These are phyloP conservation scores for Lophius piscatorius DNA, from an alignment of 2,113 vertebrate genomes.

Conservation along the genomic window DNA sequence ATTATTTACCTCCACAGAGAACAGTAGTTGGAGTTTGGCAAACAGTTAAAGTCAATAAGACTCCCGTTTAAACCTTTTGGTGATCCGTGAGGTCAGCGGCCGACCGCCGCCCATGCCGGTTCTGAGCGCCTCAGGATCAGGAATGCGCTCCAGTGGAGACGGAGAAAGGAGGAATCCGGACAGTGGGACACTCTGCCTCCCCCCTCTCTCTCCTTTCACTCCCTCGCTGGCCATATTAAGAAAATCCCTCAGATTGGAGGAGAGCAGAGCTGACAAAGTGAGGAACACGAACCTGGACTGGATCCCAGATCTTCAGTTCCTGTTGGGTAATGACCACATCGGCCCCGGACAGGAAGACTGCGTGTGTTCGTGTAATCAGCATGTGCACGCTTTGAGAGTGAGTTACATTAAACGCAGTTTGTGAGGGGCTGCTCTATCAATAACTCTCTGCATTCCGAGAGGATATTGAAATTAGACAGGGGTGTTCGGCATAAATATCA, in stretches of 20 bases:
- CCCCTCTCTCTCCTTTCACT: constrained; percentile 24
- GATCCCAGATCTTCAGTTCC: constrained; percentile 57
- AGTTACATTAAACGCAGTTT: constrained; percentile 1
- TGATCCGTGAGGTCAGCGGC: no score
- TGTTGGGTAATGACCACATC: constrained; percentile 41
- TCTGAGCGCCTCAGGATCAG: no score
- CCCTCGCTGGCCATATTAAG: constrained; percentile 62
- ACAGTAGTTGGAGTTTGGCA: no score
- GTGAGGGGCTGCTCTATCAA: not conserved
- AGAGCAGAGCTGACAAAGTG: constrained; percentile 25
- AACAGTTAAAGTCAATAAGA: no score
- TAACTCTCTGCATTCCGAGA: not conserved
- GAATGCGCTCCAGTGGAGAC: constrained; percentile 4
- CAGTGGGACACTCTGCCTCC: constrained; percentile 4
- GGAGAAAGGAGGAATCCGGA: constrained; percentile 15
- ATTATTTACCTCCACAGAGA: no score
- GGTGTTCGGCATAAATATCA: constrained; percentile 8
- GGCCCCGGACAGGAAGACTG: no score
- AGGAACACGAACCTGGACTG: constrained; percentile 34
- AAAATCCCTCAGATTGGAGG: constrained; percentile 38
- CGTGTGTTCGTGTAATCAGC: constrained; percentile 18
- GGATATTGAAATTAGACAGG: constrained; percentile 25
- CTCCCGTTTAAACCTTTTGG: no score
- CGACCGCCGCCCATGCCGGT: no score
- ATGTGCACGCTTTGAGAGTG: constrained; percentile 3